Base-by-base conservation (phyloP, 1,140 invertebrate species). In the Drosophila teissieri region DNA sequence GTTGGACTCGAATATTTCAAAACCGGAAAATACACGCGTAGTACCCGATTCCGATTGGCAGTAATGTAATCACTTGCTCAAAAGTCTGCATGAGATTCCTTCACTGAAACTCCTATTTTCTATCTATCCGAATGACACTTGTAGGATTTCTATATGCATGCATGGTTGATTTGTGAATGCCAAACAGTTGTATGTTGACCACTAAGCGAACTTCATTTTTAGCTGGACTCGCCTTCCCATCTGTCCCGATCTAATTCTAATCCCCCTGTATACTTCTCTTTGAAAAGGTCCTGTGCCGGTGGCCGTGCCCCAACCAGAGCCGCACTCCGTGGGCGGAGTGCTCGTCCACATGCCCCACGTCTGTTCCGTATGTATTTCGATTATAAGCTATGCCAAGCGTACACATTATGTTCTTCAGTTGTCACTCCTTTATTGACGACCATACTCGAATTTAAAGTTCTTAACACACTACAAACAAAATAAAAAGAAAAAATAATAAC, bases 291-390 rank as follows among this genome's bases (percentile, higher is more conserved):
- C 92, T 61, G 79, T 92, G 54, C 91, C 92, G n/a, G 91, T 92
- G 36, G 90, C 91, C 22, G 92, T 92, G 19, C 91, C 91, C 42
- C 91, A 94, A 64, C 94, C 95, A 17, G 96, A 97, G 78, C 94
- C 94, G 44, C 95, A 96, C 92, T 96, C 96, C 2, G 95, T 97
- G 51, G 96, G 96, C 70, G 96, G 96, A 57, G 96, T 97, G 64
- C 93, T 97, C 69, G 96, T 97, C 80, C 96, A 97, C 89, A 97
- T 97, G 97, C 97, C 96, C 74, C 96, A 97, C 94, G 96, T 97
- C 93, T 94, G 95, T 95, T 93, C 92, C 92, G 93, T 93, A 93
- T 93, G 93, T 93, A 92, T 92, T 85, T 62, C 44, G 68, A 58
- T 48, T 48, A 63, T 61, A 45, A 42, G 45, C 22, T 40, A 61